A percentile compares a stretch with the other conserved stretches of the same genome.
These are phyloP conservation scores for Neotoxoptera formosana DNA, from an alignment of 1,140 invertebrate species.

Conservation along the genomic window DNA sequence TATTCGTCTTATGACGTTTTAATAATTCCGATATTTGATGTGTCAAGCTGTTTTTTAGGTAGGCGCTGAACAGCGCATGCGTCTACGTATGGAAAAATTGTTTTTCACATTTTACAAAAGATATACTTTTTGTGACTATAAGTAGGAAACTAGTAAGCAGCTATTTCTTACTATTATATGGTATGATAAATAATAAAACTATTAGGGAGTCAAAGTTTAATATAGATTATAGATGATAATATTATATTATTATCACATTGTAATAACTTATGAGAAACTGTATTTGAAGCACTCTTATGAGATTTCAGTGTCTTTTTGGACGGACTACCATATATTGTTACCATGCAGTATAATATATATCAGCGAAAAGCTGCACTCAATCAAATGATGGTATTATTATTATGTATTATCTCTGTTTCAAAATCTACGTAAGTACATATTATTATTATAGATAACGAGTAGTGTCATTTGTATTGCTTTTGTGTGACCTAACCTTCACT, in stretches of 20 bases:
- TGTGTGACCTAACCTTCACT: neutral
- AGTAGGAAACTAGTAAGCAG: neutral
- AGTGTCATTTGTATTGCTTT: neutral
- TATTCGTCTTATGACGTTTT: neutral
- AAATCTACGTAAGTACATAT: neutral
- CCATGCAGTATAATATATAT: neutral
- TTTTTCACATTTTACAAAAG: neutral
- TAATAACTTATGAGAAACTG: neutral
- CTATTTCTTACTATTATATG: neutral
- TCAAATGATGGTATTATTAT: neutral
- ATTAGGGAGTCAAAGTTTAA: neutral
- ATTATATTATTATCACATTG: neutral
- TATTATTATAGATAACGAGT: neutral
- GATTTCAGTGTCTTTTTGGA: neutral
- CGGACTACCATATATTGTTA: slow-evolving; percentile 2
- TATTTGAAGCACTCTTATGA: neutral
- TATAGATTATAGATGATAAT: neutral
- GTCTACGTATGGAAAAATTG: neutral
- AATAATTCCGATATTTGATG: neutral
- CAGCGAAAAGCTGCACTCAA: neutral
- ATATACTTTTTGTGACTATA: neutral
- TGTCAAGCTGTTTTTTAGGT: neutral
- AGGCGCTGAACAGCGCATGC: neutral
- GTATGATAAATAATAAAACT: neutral
- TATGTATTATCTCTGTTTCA: neutral